Evolutionary conservation across 2,888 invertebrate genomes (phyloP).

Genomic region (Kuschelorhynchus macadamiae): DNA sequence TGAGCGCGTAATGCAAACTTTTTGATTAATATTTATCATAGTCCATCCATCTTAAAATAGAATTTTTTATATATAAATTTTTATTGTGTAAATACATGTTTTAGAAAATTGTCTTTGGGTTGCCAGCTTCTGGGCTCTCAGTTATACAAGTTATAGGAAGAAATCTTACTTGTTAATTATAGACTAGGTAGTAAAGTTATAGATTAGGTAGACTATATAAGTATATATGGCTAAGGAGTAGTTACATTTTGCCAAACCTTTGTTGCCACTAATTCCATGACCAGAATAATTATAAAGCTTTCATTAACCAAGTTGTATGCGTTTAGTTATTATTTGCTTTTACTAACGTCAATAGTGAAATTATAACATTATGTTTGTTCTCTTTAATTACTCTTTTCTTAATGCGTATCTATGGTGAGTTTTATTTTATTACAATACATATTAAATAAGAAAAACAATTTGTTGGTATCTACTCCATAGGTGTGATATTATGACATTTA

Average conservation of each 20-base stretch:
- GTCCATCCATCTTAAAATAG: too few species aligned
- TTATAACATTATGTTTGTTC: too few species aligned
- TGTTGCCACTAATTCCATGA: neutral
- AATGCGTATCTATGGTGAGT: too few species aligned
- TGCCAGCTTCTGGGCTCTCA: neutral
- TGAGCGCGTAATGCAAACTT: too few species aligned
- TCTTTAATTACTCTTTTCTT: too few species aligned
- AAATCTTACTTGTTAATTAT: neutral
- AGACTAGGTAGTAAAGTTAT: neutral
- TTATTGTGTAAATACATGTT: too few species aligned
- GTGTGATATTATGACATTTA: too few species aligned
- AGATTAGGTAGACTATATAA: neutral
- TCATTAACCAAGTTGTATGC: neutral
- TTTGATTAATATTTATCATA: too few species aligned
- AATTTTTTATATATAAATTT: too few species aligned
- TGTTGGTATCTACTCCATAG: too few species aligned
- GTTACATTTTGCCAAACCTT: neutral
- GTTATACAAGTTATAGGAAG: neutral
- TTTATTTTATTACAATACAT: neutral
- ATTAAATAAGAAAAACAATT: neutral
- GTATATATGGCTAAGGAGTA: neutral
- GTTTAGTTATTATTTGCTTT: neutral
- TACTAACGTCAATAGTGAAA: neutral
- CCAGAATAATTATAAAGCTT: neutral
- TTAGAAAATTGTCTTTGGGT: too few species aligned